Conservation (phyloP, 2,797 vertebrate genomes). For the Euphonia xanthogaster region DNA sequence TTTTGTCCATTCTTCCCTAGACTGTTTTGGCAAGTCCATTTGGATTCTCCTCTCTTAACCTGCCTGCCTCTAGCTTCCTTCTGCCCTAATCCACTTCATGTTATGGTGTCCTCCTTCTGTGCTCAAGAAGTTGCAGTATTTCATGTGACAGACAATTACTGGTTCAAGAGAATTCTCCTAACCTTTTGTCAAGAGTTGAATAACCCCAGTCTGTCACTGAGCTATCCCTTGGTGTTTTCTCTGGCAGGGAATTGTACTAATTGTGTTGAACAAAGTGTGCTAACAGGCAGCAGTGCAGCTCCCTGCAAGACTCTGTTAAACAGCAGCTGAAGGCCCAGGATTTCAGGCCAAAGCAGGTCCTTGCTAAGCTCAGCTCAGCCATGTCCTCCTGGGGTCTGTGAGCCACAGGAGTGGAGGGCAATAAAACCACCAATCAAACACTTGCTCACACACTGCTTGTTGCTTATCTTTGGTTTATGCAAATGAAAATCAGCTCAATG, state of each 20-base stretch:
- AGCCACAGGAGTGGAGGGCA: background rate
- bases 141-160: conserved; percentile 57
- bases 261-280: conserved; percentile 22
- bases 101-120: background rate
- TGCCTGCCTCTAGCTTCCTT: background rate
- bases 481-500: background rate
- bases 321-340: fast-evolving
- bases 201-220: conserved; percentile 35
- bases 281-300: conserved; percentile 18
- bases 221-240: background rate
- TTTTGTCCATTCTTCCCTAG: background rate
- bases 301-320: background rate
- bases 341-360: background rate
- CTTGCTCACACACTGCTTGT: background rate
- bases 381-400: background rate
- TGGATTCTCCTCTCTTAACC: background rate
- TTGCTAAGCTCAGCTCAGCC: background rate
- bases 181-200: conserved; percentile 56
- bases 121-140: conserved; percentile 7
- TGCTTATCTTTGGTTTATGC: background rate
- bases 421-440: background rate
- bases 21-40: background rate
- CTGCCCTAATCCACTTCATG: background rate
- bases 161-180: conserved; percentile 15
- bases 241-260: conserved; percentile 47